These are phyloP conservation scores for Iselma pallidipennis DNA, from an alignment of 2,888 invertebrate species.

Conservation along the genomic window DNA sequence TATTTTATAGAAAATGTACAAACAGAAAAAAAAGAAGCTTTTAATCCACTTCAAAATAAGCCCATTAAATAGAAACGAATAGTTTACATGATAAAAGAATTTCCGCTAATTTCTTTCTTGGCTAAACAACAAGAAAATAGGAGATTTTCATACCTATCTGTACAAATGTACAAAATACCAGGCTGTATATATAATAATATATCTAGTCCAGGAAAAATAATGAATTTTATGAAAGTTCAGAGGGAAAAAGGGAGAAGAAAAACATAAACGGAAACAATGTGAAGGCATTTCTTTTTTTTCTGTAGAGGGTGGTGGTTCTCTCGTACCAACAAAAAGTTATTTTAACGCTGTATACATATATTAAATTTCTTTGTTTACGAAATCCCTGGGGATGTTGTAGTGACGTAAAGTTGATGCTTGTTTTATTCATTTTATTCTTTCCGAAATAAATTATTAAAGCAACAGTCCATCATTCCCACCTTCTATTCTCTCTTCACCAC, in stretches of 20 bases:
- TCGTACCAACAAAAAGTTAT: conserved; percentile 10
- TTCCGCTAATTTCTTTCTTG: too few species aligned
- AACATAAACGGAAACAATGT: neutral
- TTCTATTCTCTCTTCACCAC: neutral
- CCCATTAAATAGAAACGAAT: too few species aligned
- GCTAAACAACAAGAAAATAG: neutral
- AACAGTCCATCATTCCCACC: conserved; percentile 2
- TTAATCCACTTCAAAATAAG: too few species aligned
- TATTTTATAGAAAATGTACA: too few species aligned
- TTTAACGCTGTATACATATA: conserved; percentile 21
- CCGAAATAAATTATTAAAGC: conserved; percentile 12
- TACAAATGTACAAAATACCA: neutral
- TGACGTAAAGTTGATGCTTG: conserved; percentile 18
- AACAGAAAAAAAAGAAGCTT: too few species aligned
- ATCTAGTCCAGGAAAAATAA: too few species aligned
- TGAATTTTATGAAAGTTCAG: neutral
- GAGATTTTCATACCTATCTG: too few species aligned
- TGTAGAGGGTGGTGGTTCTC: neutral
- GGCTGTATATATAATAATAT: neutral
- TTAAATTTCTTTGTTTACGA: conserved; percentile 22
- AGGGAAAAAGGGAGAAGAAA: neutral
- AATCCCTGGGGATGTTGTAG: conserved; percentile 20
- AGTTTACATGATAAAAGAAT: too few species aligned
- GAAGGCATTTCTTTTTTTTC: neutral
- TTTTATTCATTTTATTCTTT: conserved; percentile 20